Conservation (phyloP, 2,797 vertebrate genomes). For the Saxicola maurus region DNA sequence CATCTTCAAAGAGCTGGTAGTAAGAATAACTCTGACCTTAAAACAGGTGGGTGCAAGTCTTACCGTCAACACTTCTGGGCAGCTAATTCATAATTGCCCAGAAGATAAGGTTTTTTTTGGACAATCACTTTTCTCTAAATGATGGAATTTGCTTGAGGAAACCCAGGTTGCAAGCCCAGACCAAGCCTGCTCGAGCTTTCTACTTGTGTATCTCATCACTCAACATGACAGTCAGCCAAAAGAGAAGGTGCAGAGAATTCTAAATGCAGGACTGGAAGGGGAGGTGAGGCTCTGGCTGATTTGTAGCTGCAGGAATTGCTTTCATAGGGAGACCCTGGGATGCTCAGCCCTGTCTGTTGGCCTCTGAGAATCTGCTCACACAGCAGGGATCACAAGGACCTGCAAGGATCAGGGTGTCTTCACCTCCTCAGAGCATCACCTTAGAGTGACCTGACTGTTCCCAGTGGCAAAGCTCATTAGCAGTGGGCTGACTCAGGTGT, state of each 20-base stretch:
- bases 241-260: neutral
- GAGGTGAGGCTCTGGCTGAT: neutral
- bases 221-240: neutral
- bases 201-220: neutral
- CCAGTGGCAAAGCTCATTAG: neutral
- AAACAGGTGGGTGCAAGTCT: neutral
- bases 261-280: neutral
- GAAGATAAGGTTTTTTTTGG: neutral
- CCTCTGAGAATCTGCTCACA: neutral
- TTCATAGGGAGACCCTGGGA: neutral
- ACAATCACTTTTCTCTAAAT: neutral
- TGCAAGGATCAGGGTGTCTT: neutral
- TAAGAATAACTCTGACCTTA: neutral
- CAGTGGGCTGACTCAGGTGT: neutral
- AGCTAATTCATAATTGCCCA: neutral
- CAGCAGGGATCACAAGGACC: neutral
- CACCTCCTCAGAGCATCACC: neutral
- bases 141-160: neutral
- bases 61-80: neutral
- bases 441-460: neutral
- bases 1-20: neutral
- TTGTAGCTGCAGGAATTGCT: neutral
- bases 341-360: neutral
- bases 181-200: neutral
- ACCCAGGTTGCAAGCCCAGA: neutral